A percentile compares a stretch with the other conserved stretches of the same genome.
Conservation (phyloP, 2,113 vertebrate species). For the Hyperopisus bebe region DNA sequence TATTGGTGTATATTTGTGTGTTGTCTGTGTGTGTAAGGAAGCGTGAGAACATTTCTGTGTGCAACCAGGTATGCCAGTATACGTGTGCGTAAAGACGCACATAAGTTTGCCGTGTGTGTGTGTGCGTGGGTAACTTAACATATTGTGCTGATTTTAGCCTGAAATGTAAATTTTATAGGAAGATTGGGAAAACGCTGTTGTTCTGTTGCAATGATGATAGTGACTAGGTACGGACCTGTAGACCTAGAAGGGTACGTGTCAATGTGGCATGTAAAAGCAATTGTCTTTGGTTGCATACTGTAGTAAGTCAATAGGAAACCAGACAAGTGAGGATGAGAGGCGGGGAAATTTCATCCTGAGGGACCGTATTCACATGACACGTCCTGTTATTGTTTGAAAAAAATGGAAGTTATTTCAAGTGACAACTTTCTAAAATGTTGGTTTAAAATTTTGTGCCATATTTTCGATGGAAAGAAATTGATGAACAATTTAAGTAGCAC, state of each 20-base stretch:
- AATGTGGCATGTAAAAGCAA: neutral
- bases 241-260: neutral
- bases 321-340: neutral
- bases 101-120: conserved; percentile 18
- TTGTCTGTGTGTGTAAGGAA: conserved; percentile 1
- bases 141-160: conserved; percentile 13
- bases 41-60: conserved; percentile 17
- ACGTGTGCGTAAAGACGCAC: neutral
- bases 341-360: neutral
- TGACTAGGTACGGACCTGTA: neutral
- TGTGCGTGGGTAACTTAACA: neutral
- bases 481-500: conserved; percentile 2
- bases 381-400: neutral
- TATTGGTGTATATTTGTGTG: conserved; percentile 18
- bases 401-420: neutral
- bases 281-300: neutral
- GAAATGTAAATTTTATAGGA: neutral
- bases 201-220: neutral
- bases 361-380: neutral
- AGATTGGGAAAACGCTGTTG: neutral
- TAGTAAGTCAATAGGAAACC: neutral
- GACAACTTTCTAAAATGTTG: neutral
- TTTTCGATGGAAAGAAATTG: neutral
- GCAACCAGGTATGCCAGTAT: neutral
- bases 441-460: conserved; percentile 13